A percentile compares a stretch with the other conserved stretches of the same genome.
Evolutionary conservation across 2,113 vertebrate species (phyloP).

Genomic region (Tupaia chinensis): DNA sequence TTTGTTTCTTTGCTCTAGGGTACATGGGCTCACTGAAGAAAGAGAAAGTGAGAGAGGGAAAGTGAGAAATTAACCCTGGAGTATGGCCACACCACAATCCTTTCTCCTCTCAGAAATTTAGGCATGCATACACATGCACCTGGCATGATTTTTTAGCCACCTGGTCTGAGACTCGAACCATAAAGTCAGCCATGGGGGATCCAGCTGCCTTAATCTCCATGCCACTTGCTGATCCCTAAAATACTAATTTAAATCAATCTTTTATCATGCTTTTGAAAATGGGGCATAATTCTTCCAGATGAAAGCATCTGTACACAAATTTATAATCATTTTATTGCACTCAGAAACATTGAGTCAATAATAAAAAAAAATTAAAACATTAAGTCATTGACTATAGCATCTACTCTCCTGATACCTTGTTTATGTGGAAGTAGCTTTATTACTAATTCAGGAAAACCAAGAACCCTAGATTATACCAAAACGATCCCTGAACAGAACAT

Average conservation of each 20-base stretch:
- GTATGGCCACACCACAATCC: too few species aligned
- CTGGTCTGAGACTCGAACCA: too few species aligned
- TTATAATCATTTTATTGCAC: neutral
- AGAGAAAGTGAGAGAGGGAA: too few species aligned
- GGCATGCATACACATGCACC: too few species aligned
- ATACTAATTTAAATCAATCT: neutral
- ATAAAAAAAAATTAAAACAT: neutral
- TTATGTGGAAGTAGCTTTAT: neutral
- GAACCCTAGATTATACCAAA: neutral
- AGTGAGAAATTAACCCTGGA: too few species aligned
- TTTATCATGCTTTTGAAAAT: constrained; percentile 44
- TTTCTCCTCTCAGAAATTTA: too few species aligned
- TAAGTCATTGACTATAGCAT: neutral
- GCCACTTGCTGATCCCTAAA: neutral
- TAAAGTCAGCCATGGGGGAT: too few species aligned
- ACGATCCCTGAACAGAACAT: neutral
- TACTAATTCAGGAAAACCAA: neutral
- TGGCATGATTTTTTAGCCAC: too few species aligned
- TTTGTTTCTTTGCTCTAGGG: too few species aligned
- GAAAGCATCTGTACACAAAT: neutral
- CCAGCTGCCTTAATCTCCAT: too few species aligned
- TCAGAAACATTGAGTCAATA: neutral
- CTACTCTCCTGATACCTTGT: neutral
- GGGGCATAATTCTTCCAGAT: neutral
- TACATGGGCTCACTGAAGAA: too few species aligned